phyloP scores from a whole-genome alignment of 2,888 invertebrate species.

The Lucinisca nassula region DNA sequence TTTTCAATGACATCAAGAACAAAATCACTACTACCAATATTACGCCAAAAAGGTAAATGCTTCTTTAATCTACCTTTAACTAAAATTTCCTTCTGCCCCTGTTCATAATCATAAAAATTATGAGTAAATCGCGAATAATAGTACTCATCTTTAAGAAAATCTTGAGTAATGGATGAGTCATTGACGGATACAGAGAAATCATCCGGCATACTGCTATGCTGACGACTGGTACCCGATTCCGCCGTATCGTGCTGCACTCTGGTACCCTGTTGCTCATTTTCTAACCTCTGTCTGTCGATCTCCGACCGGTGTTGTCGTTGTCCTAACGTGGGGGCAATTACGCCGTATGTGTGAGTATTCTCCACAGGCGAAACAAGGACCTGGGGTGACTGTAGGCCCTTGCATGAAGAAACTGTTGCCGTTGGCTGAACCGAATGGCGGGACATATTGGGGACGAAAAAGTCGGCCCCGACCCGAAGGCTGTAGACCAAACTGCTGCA shows the following conservation, averaged over 20 bases:
- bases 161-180: not conserved
- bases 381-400: conserved; percentile 6
- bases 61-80: conserved; percentile 42
- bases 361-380: conserved; percentile 46
- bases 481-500: not conserved
- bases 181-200: not conserved
- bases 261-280: not conserved
- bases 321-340: conserved; percentile 34
- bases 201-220: not conserved
- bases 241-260: no score
- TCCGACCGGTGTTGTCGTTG: not conserved
- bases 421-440: no score
- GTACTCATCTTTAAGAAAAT: conserved; percentile 47
- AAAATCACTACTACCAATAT: not conserved
- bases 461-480: not conserved
- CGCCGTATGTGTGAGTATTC: conserved; percentile 34
- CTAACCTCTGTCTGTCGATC: not conserved
- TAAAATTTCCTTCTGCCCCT: conserved; percentile 45
- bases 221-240: not conserved
- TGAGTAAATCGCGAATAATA: conserved; percentile 30
- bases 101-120: conserved; percentile 53
- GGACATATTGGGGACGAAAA: not conserved
- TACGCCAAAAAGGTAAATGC: not conserved
- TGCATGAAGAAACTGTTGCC: not conserved
- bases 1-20: conserved; percentile 24